Percentiles rank a stretch among this genome's conserved stretches.
phyloP scores from a whole-genome alignment of 2,797 vertebrate species.

The Paratrypauchen microcephalus region DNA sequence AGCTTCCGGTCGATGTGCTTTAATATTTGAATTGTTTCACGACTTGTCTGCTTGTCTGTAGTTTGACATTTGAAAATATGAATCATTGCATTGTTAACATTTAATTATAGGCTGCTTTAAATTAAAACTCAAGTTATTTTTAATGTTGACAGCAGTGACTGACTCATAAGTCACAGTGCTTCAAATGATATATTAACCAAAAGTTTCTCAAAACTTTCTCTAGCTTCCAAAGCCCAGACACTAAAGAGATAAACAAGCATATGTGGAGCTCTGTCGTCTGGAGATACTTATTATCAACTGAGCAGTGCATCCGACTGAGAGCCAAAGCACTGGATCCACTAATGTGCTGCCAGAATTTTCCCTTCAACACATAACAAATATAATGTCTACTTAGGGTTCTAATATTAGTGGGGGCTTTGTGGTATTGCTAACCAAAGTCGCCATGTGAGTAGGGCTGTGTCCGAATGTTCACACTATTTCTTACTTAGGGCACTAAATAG shows the following conservation, averaged over 20 bases:
- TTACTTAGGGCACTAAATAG: no score
- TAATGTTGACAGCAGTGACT: not conserved
- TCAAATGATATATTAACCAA: not conserved
- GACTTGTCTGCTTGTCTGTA: no score
- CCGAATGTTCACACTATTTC: no score
- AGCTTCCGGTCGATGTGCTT: no score
- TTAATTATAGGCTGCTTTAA: no score
- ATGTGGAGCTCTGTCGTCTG: not conserved
- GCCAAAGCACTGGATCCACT: conserved; percentile 1
- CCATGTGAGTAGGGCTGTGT: no score
- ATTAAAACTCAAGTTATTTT: not conserved
- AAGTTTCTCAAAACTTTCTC: conserved; percentile 1
- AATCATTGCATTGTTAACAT: no score
- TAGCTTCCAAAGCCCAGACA: not conserved
- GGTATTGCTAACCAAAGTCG: no score
- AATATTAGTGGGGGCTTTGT: not conserved
- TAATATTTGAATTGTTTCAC: no score
- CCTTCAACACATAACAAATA: not conserved
- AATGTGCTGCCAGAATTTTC: not conserved
- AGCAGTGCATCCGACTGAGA: not conserved
- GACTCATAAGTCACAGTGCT: not conserved
- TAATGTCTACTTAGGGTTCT: not conserved
- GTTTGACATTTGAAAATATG: no score
- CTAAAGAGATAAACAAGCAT: conserved; percentile 6
- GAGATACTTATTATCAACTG: conserved; percentile 12